These are phyloP conservation scores for Mungos mungo DNA, from an alignment of 2,113 vertebrate species.

Conservation along the genomic window DNA sequence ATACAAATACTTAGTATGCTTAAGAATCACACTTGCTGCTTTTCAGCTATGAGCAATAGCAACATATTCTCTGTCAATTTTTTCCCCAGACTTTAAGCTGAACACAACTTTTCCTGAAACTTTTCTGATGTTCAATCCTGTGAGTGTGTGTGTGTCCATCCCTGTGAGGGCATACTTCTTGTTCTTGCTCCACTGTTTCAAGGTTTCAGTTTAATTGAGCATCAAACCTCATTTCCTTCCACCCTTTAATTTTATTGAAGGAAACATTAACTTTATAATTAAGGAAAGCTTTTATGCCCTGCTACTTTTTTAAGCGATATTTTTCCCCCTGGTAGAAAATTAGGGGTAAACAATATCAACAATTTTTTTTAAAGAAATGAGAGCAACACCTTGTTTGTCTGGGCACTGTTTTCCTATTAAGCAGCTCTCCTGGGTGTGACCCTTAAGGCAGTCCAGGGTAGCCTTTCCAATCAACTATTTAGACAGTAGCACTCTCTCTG, in stretches of 20 bases:
- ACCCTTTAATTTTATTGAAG: slow-evolving; percentile 44
- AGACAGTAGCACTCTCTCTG: background rate
- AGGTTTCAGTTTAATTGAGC: slow-evolving; percentile 27
- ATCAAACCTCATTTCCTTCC: slow-evolving; percentile 50
- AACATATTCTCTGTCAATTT: background rate
- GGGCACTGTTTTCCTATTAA: background rate
- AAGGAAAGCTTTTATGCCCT: slow-evolving; percentile 2
- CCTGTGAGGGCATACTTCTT: background rate
- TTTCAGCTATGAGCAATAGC: background rate
- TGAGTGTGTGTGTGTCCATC: background rate
- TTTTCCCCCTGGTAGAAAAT: background rate
- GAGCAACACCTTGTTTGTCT: background rate
- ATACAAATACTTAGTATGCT: background rate
- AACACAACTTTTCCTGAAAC: background rate
- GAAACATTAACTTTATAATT: slow-evolving; percentile 53
- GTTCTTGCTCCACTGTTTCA: background rate
- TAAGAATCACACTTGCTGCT: background rate
- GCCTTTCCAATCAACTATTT: background rate
- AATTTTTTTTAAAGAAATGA: slow-evolving; percentile 10
- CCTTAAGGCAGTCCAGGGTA: rapidly evolving
- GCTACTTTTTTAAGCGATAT: background rate
- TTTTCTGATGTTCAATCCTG: background rate
- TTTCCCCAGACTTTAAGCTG: background rate
- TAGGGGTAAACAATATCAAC: background rate
- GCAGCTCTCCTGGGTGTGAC: background rate